phyloP scores from a whole-genome alignment of 2,113 vertebrate genomes.

The Protobothrops mucrosquamatus region DNA sequence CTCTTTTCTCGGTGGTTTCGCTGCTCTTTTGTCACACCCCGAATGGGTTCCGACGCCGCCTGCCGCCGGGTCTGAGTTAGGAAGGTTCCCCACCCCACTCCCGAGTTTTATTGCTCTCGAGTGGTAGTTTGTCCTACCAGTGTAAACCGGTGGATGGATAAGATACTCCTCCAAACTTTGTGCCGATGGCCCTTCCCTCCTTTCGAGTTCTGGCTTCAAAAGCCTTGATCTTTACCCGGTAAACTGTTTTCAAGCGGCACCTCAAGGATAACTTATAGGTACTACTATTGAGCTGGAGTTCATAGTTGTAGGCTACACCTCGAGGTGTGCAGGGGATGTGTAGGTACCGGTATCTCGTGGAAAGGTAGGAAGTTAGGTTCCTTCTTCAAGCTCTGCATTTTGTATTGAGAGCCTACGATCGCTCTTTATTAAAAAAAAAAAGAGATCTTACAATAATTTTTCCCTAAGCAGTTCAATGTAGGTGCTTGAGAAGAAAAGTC shows the following conservation, averaged over 20 bases:
- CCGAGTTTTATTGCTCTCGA: no score
- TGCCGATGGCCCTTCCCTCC: not conserved
- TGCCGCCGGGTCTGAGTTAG: not conserved
- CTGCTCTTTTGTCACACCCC: not conserved
- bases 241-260: not conserved
- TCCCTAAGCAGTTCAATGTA: slow-evolving; percentile 34
- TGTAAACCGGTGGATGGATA: not conserved
- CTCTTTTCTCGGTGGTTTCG: not conserved
- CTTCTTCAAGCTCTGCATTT: not conserved
- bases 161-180: slow-evolving; percentile 2
- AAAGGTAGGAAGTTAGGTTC: not conserved
- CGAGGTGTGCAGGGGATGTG: not conserved
- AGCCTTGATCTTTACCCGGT: not conserved
- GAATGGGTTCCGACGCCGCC: not conserved
- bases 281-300: not conserved
- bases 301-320: not conserved
- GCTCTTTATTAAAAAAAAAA: not conserved
- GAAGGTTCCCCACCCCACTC: not conserved
- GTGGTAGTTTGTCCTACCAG: not conserved
- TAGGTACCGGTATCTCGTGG: not conserved
- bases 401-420: not conserved
- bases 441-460: not conserved
- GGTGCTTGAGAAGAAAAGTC: slow-evolving; percentile 32
- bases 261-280: not conserved
- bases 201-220: not conserved